Base-by-base conservation (phyloP, 1,140 invertebrate genomes). In the Drosophila elegans region DNA sequence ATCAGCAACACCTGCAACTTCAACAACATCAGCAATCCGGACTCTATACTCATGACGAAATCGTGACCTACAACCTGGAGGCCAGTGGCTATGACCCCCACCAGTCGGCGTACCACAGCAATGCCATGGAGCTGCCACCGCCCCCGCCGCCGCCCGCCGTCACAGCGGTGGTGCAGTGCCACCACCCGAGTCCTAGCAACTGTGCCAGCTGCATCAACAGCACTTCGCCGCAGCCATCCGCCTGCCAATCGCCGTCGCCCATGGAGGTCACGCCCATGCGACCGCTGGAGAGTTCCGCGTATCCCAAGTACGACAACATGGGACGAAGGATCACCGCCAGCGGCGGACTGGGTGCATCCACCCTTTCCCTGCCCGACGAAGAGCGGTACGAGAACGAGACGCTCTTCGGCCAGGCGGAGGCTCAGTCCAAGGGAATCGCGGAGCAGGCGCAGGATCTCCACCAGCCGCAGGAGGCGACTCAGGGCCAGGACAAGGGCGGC, bases 281-380 rank as follows among this genome's bases (percentile, higher is more conserved):
- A 45, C 82, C 90, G 2, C 56, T 91, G 13, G 83, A 88, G 21
- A 88, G 80, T 21, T 79, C 79, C 34, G 88, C 76, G 3, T 90
- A 84, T 5, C 94, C 95, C 13, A 94, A 95, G 36, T 98, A 98
- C 91, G 97, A 98, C 92, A 97, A 97, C 89, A 96, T 98, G 95
- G 97, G 97, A 1, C 96, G 96, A 29, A 94, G 97, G 78, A 96
- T 97, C 10, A 98, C 97, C 5, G 97, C 96, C 2, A 96, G 96
- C 73, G 97, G 97, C 34, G 83, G 62, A 0, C 46, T 88, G 48
- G 74, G 82, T 38, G 95, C 95, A 80, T 97, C 97, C 10, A 96
- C 95, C 2, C 95, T 97, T 71, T 97, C 96, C 12, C 92, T 97
- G 66, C 96, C 95, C 34, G 96, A 96, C 80, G 94, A 91, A 46